These are phyloP conservation scores for Ichneumoninae sp. DNA, from an alignment of 2,888 invertebrate genomes.

Conservation along the genomic window DNA sequence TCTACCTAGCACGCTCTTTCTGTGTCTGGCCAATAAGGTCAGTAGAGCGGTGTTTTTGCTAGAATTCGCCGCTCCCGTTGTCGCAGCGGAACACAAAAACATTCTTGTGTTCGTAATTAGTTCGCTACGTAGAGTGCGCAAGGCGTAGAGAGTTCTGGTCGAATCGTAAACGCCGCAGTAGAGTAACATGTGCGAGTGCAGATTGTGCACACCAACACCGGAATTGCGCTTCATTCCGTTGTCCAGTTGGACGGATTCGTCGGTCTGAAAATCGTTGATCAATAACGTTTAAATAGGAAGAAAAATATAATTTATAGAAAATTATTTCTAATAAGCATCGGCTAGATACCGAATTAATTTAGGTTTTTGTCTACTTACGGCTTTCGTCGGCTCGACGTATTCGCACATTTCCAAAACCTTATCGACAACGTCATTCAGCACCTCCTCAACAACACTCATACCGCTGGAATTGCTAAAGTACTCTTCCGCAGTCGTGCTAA, in stretches of 20 bases:
- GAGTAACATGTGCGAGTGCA: constrained; percentile 93
- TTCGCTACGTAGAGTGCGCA: constrained; percentile 90
- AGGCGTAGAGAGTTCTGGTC: constrained; percentile 89
- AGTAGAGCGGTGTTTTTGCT: constrained; percentile 86
- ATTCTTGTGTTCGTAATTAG: constrained; percentile 89
- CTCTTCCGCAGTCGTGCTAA: constrained; percentile 88
- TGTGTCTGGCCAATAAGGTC: constrained; percentile 89
- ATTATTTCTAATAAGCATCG: not conserved
- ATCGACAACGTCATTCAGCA: constrained; percentile 87
- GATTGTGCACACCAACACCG: constrained; percentile 87
- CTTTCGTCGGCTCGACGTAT: constrained; percentile 75
- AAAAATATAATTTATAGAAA: not conserved
- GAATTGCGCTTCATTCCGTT: constrained; percentile 75
- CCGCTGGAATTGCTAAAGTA: constrained; percentile 86
- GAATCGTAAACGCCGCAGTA: constrained; percentile 93
- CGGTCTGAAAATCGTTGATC: constrained; percentile 69
- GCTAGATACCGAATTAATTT: not conserved
- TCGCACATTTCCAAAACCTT: constrained; percentile 83
- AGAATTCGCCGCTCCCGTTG: constrained; percentile 88
- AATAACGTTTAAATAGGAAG: not conserved
- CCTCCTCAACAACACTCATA: constrained; percentile 85
- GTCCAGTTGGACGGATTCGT: constrained; percentile 78
- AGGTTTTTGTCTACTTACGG: constrained; percentile 66
- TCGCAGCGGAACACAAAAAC: constrained; percentile 91
- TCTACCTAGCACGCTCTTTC: constrained; percentile 91